A percentile compares a stretch with the other conserved stretches of the same genome.
phyloP scores from a whole-genome alignment of 1,140 invertebrate genomes.

The Brachionus sp. region DNA sequence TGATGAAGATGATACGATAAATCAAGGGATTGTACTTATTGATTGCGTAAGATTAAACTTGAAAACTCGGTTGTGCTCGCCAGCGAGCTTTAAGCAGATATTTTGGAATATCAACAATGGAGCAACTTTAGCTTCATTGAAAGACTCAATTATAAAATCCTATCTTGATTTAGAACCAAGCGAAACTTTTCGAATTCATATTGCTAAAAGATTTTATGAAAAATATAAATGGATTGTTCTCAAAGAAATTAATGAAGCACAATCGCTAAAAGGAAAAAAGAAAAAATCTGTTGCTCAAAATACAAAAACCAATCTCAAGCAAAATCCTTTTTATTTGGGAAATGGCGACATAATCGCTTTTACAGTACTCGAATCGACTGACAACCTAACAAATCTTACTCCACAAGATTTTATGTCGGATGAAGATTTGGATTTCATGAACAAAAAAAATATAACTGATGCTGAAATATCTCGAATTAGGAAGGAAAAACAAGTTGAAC shows the following conservation, averaged over 20 bases:
- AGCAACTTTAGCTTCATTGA: background rate
- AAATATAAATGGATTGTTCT: constrained; percentile 14
- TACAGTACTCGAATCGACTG: background rate
- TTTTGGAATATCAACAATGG: constrained; percentile 30
- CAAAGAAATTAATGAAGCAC: background rate
- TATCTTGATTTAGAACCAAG: constrained; percentile 1
- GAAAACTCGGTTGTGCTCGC: background rate
- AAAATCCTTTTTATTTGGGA: constrained; percentile 7
- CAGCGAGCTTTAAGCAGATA: background rate
- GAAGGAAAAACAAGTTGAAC: background rate
- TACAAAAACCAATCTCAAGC: background rate
- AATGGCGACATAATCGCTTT: constrained; percentile 10
- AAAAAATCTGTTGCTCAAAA: background rate
- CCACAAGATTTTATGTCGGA: constrained; percentile 37
- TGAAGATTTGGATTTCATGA: constrained; percentile 7
- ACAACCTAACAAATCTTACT: background rate
- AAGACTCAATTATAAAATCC: constrained; percentile 9
- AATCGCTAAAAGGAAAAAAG: constrained; percentile 23
- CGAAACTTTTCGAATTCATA: constrained; percentile 1
- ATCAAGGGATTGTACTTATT: background rate
- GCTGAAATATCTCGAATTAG: constrained; percentile 18
- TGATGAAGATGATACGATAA: background rate
- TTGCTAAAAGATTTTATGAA: background rate
- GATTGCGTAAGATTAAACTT: constrained; percentile 4
- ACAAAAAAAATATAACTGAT: constrained; percentile 5